A percentile compares a stretch with the other conserved stretches of the same genome.
These are phyloP conservation scores for Brenthis hecate DNA, from an alignment of 2,888 invertebrate genomes.

Conservation along the genomic window DNA sequence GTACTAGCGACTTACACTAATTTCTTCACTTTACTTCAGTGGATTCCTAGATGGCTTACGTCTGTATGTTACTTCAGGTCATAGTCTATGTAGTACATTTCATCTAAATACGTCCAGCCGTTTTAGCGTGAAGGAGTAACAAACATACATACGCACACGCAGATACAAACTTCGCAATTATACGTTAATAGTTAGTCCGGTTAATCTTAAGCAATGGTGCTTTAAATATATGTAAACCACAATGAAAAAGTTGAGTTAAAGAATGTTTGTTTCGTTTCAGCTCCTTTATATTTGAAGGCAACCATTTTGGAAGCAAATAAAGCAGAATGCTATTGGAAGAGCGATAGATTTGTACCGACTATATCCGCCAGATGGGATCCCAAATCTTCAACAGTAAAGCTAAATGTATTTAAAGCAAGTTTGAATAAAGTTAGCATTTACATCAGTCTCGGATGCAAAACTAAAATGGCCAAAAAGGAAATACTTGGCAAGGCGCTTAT, in stretches of 20 bases:
- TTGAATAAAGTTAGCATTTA: conserved; percentile 85
- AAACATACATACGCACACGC: not conserved
- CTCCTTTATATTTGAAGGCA: conserved; percentile 89
- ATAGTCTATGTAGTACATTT: too few species aligned
- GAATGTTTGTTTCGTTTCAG: too few species aligned
- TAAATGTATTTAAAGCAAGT: conserved; percentile 84
- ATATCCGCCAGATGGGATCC: conserved; percentile 90
- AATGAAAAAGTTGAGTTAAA: not conserved
- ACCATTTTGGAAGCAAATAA: conserved; percentile 87
- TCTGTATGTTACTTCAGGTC: not conserved
- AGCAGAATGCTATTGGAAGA: conserved; percentile 85
- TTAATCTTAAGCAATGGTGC: too few species aligned
- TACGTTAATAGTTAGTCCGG: too few species aligned
- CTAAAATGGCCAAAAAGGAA: conserved; percentile 86
- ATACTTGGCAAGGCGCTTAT: conserved; percentile 85
- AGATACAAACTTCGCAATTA: too few species aligned
- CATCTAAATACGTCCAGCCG: too few species aligned
- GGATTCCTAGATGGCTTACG: too few species aligned
- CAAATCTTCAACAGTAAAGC: conserved; percentile 83
- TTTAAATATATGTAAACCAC: too few species aligned
- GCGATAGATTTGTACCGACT: conserved; percentile 87
- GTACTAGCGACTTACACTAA: too few species aligned
- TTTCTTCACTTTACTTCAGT: too few species aligned
- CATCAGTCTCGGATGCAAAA: conserved; percentile 85
- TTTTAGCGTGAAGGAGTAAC: not conserved